Base-by-base conservation (phyloP, 2,888 invertebrate species). In the Gymnocheta viridis region DNA sequence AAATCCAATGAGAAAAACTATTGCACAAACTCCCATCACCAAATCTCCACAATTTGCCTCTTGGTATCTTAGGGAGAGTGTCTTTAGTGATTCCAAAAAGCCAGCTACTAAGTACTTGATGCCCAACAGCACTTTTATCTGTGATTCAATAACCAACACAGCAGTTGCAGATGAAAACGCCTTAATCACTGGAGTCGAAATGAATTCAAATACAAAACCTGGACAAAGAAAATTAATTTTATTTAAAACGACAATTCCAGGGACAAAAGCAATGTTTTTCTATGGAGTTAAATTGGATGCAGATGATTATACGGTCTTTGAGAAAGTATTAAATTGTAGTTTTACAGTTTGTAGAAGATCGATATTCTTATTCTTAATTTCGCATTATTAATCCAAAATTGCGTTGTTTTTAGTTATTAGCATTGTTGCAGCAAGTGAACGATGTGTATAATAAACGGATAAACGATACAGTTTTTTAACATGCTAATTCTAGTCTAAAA, bases 151-250 rank as follows among this genome's bases (percentile, higher is more conserved):
- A 85, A 97, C 96, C 86, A 96, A 95, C 17, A 97, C 92, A 2
- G 97, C 96, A 27, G 96, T 96, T 9, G 96, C 97, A 10, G 96
- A 95, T 60, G 97, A 96, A 92, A 97, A 97, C n/a, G 96, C 97
- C 86, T 95, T 95, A 49, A 96, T 96, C 69, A 97, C 96, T 2
- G 97, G 95, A 85, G 95, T 94, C 3, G 97, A 97, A 82, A 97
- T 97, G 90, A 97, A 95, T 87, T 97, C 96, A 84, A 97, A 96
- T 80, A 97, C 92, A 90, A 97, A 96, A 74, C 97, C 97, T 97
- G 88, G 1, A 82, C 74, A 14, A 38, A 2, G n/a, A 51, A 32
- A 4, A 35, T 12, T 1, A 32, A 29, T 29, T 2, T 9, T n/a
- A n/a, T 54, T 1, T 2, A n/a, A 44, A 44, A 6, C 17, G 17